Base-by-base conservation (phyloP, 2,888 invertebrate genomes). In the Villa cingulata region DNA sequence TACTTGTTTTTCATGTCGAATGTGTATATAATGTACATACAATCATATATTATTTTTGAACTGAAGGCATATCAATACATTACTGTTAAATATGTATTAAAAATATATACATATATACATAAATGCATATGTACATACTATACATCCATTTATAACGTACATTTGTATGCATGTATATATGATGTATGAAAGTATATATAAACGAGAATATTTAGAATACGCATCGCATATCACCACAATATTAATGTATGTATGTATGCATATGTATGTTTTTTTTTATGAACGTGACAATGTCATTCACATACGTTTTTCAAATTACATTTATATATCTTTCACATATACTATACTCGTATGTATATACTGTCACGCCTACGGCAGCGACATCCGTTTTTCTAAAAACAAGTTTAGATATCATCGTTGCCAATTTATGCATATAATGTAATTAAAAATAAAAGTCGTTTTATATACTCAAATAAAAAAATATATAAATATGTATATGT, bases 381-480 rank as follows among this genome's bases (percentile, higher is more conserved):
- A 78, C 77, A 78, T 78, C 78, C 79, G 78, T 77, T 79, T 51
- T 41, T 32, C 9, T 37, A 16, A 32, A 37, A 47, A 47, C 47
- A 47, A 47, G 47, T 47, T 47, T 47, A 47, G 41, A 70, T 67
- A 64, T 70, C 76, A 63, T 60, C 62, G 77, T 76, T 78, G 79
- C 72, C 78, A 59, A 50, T 55, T 66, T 54, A 54, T 53, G 46
- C 12, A 34, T 34, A 14, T 15, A n/a, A n/a, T n/a, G n/a, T n/a
- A n/a, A n/a, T n/a, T n/a, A n/a, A n/a, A n/a, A n/a, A n/a, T n/a
- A n/a, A n/a, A n/a, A n/a, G n/a, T n/a, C n/a, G n/a, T 34, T 9
- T 34, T 12, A 34, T 34, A 12, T 34, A 34, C 34, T 7, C n/a
- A 34, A 23, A 23, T 23, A 6, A 23, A 23, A 6, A 23, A 23